A percentile compares a stretch with the other conserved stretches of the same genome.
These are phyloP conservation scores for Ochropacha duplaris DNA, from an alignment of 2,888 invertebrate genomes.

Conservation along the genomic window DNA sequence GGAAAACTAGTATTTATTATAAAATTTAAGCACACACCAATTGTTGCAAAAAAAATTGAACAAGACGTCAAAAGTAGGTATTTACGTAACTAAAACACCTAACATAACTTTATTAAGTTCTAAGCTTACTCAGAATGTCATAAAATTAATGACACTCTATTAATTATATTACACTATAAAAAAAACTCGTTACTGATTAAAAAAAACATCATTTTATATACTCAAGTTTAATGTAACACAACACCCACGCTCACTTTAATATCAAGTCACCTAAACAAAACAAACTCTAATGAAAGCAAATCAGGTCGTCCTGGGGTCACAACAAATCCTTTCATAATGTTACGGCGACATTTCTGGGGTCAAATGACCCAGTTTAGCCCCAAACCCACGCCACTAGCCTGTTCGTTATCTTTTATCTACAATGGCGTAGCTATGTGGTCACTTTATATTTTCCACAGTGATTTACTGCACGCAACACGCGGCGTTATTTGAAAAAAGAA, in stretches of 20 bases:
- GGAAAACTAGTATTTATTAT: too few relatives aligned
- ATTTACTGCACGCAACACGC: not conserved
- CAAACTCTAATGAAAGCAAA: not conserved
- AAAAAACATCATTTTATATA: not conserved
- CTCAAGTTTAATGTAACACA: too few relatives aligned
- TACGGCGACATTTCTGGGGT: constrained; percentile 5
- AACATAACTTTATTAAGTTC: not conserved
- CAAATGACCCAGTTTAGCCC: constrained; percentile 18
- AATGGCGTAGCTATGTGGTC: constrained; percentile 5
- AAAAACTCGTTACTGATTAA: not conserved
- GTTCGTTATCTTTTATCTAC: constrained; percentile 9
- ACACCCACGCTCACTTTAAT: too few relatives aligned
- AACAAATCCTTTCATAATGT: constrained; percentile 9
- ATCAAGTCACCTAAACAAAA: not conserved
- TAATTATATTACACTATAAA: not conserved
- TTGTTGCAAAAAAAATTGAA: too few relatives aligned
- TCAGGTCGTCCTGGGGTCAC: not conserved
- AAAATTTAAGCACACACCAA: too few relatives aligned
- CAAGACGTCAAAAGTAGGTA: too few relatives aligned
- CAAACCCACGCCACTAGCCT: constrained; percentile 4
- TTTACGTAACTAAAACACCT: not conserved
- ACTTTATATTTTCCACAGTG: not conserved
- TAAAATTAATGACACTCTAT: not conserved
- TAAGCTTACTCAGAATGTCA: not conserved
- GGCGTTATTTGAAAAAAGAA: not conserved